Percentiles rank a stretch among this genome's conserved stretches.
Conservation (phyloP, 1,140 invertebrate genomes). For the Macrobrachium nipponense region DNA sequence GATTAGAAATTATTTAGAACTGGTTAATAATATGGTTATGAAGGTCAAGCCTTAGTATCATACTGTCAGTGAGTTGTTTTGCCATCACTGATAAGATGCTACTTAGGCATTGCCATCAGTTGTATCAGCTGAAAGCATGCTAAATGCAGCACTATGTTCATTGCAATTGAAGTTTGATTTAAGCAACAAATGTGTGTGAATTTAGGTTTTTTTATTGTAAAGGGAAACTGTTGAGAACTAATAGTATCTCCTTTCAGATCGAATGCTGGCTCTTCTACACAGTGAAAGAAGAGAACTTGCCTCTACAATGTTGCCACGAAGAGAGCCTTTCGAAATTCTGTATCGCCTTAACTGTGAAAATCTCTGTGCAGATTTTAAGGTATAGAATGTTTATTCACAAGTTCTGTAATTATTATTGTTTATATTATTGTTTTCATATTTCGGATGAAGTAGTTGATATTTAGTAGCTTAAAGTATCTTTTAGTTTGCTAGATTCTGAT, state of each 20-base stretch:
- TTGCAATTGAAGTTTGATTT: conserved; percentile 20
- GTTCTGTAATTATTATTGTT: conserved; percentile 10
- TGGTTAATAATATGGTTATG: too few species aligned
- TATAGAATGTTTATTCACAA: background rate
- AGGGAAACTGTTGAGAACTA: background rate
- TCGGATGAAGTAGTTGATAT: background rate
- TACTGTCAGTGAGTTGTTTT: too few species aligned
- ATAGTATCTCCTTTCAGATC: conserved; percentile 73
- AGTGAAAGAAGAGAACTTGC: conserved; percentile 72
- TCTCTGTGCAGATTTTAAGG: conserved; percentile 92
- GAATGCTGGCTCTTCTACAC: conserved; percentile 86
- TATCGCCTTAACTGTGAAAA: conserved; percentile 98
- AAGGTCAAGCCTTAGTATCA: too few species aligned
- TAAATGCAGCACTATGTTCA: too few species aligned
- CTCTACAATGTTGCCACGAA: conserved; percentile 70
- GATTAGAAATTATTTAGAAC: too few species aligned
- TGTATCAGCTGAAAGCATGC: too few species aligned
- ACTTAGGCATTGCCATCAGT: too few species aligned
- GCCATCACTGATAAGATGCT: too few species aligned
- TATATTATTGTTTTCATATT: background rate
- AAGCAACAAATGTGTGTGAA: conserved; percentile 31
- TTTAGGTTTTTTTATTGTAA: conserved; percentile 25
- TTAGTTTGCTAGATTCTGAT: too few species aligned
- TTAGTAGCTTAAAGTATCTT: too few species aligned
- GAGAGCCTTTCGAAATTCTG: conserved; percentile 94